Base-by-base conservation (phyloP, 1,140 invertebrate species). In the Rhagoletis pomonella region DNA sequence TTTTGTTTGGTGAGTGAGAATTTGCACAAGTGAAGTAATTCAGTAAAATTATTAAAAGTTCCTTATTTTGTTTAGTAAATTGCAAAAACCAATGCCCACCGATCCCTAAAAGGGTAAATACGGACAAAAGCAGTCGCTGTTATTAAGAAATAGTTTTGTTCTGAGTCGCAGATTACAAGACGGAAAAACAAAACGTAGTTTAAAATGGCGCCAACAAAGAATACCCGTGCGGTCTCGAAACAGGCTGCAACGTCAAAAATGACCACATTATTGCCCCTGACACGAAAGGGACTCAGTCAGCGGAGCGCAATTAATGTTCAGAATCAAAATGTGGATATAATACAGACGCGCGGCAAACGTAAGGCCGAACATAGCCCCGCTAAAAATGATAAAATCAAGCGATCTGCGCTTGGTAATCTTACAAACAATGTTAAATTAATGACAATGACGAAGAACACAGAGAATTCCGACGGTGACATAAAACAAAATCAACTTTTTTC, bases 331-430 rank as follows among this genome's bases (percentile, higher is more conserved):
- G 87, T 81, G 44, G 92, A 90, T 69, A 90, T 90, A 44, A 90
- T 90, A 77, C 90, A 90, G 85, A 92, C 91, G 42, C 90, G 91
- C 69, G 90, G 89, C 6, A 93, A 93, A 86, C 91, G 92, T 64
- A 93, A 93, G 88, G 92, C 92, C 60, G 92, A 93, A 17, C 88
- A 91, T 39, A 93, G 92, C 86, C 92, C 92, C 14, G 90, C 91
- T 7, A 92, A 92, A n/a, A 93, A 93, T 88, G 92, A 93, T 14
- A 92, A 93, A 86, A 89, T 92, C 59, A 96, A 96, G 89, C 92
- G 95, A 89, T 95, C 94, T 62, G 95, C 95, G 1, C 94, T 96
- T 89, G 95, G 95, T 88, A 96, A 96, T 90, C 94, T 96, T 44
- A 96, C 96, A 7, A 96, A 96, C 94, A 95, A 92, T 87, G 90